Percentiles rank a stretch among this genome's conserved stretches.
Conservation (phyloP, 2,888 invertebrate species). For the Brachyptera putata region DNA sequence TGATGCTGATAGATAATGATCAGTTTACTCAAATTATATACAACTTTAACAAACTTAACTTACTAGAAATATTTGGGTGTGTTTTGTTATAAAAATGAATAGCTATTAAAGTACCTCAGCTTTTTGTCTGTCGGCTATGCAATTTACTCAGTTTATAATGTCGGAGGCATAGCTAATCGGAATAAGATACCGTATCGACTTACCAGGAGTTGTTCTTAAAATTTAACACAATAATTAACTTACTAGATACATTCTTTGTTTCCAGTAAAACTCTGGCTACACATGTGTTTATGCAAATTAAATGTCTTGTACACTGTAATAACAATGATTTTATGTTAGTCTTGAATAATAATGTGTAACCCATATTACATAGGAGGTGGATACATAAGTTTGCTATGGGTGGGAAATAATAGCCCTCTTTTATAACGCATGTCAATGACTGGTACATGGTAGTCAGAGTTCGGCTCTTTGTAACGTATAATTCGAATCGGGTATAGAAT, state of each 20-base stretch:
- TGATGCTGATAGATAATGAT: too few relatives aligned
- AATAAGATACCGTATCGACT: constrained; percentile 4
- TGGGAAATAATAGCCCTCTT: background rate
- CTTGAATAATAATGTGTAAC: constrained; percentile 2
- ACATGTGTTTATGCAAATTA: constrained; percentile 26
- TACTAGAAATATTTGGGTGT: background rate
- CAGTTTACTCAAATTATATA: too few relatives aligned
- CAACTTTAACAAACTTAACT: too few relatives aligned
- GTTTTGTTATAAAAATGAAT: too few relatives aligned
- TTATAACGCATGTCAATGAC: constrained; percentile 10
- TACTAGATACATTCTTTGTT: background rate
- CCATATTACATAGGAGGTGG: background rate
- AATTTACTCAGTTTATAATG: background rate
- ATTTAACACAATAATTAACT: constrained; percentile 1
- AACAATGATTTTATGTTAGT: constrained; percentile 22
- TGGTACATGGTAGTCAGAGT: background rate
- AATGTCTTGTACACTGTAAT: constrained; percentile 24
- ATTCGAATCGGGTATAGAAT: constrained; percentile 16
- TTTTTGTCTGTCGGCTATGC: constrained; percentile 1
- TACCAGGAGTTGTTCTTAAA: constrained; percentile 1
- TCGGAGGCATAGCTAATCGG: background rate
- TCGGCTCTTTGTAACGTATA: constrained; percentile 2
- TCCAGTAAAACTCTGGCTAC: background rate
- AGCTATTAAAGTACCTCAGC: too few relatives aligned
- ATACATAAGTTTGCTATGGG: constrained; percentile 4